Base-by-base conservation (phyloP, 2,113 vertebrate species). In the Poeciliopsis retropinna region DNA sequence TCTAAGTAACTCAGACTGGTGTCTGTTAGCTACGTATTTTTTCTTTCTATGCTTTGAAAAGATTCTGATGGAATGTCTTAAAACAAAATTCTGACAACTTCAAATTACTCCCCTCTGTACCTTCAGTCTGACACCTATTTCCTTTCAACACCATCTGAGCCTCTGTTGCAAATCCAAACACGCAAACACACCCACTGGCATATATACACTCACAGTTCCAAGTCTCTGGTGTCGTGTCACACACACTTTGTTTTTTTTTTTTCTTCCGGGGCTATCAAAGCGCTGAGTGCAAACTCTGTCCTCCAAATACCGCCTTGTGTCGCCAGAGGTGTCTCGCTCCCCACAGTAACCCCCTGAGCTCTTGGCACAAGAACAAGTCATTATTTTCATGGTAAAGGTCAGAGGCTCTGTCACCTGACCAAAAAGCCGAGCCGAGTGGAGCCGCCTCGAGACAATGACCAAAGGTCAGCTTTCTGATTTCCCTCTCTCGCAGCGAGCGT, bases 381-480 rank as follows among this genome's bases (percentile, higher is more conserved):
- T 93, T 93, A 92, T 92, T 90, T 93, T 89, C 90, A 82, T 78
- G 85, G 75, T 93, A 91, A 93, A 93, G 92, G 92, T 93, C 92
- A 93, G 83, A 82, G 67, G 83, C 84, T 87, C 87, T 91, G 91
- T 91, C 91, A 89, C 89, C 87, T 88, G 84, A 92, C 87, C 76
- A 85, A 85, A 85, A 57, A 89, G 88, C 82, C 71, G 83, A 85
- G 85, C 88, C 80, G 82, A 87, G 84, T 78, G 87, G 81, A 90
- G 89, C 79, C 64, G 76, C 87, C 87, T 70, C 30, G 51, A 92
- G 89, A 91, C 89, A 82, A 70, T 84, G 90, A 85, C 90, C 89
- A 91, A 92, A 92, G 87, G 91, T 92, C 92, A 89, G 72, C 85
- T 91, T 88, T 81, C 78, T 90, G 79, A 87, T 90, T 89, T 81